phyloP scores from a whole-genome alignment of 2,113 vertebrate genomes.

The Petroica traversi region DNA sequence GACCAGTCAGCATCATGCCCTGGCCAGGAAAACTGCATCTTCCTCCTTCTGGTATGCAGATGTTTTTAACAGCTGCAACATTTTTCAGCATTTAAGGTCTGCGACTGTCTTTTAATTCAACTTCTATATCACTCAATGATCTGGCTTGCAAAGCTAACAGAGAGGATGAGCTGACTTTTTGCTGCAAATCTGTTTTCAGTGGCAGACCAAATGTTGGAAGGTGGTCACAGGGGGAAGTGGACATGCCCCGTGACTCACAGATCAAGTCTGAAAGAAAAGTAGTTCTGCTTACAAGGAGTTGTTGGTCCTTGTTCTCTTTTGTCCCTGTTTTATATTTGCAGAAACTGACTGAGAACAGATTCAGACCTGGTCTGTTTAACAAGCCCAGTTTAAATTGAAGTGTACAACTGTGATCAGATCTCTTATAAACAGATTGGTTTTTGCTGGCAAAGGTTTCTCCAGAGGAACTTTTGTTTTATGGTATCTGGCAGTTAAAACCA shows the following conservation, averaged over 20 bases:
- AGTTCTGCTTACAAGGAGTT: neutral
- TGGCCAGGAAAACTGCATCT: neutral
- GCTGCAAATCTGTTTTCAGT: neutral
- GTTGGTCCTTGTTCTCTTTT: neutral
- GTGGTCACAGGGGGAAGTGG: neutral
- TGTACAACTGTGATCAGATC: neutral
- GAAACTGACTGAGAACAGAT: neutral
- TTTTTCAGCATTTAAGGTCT: neutral
- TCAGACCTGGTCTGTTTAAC: neutral
- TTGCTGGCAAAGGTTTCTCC: neutral
- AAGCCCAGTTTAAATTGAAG: neutral
- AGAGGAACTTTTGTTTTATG: neutral
- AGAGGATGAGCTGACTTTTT: neutral
- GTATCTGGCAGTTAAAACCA: neutral
- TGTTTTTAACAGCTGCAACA: neutral
- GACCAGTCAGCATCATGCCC: neutral
- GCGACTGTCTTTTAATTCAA: neutral
- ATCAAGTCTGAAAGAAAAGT: neutral
- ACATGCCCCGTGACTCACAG: neutral
- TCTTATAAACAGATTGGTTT: neutral
- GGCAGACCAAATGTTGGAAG: neutral
- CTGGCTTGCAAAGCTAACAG: neutral
- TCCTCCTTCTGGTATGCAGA: neutral
- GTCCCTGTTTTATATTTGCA: neutral
- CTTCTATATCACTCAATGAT: neutral